Conservation (phyloP, 2,113 vertebrate genomes). For the Lates calcarifer region DNA sequence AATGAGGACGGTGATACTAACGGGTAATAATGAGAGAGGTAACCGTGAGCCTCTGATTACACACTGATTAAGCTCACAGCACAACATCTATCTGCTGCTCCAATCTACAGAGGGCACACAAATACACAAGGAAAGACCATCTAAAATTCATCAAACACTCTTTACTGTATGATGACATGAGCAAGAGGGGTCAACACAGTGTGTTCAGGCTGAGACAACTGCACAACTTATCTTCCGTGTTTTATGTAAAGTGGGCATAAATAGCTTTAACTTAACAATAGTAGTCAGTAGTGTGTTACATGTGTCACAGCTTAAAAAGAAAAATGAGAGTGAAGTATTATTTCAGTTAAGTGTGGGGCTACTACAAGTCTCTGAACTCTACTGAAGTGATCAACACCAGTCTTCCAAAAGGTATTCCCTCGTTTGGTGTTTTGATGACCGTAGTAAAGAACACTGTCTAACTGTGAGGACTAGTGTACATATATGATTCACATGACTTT, state of each 20-base stretch:
- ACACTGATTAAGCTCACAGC: conserved; percentile 75
- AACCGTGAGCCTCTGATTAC: conserved; percentile 71
- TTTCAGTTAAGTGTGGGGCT: no score
- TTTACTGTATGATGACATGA: conserved; percentile 17
- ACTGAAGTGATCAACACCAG: background rate
- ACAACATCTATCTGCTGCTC: conserved; percentile 66
- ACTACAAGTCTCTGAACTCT: background rate
- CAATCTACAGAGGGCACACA: conserved; percentile 41
- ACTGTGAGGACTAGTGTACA: no score
- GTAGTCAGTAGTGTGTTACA: background rate
- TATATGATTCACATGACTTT: background rate
- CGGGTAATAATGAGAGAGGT: conserved; percentile 62
- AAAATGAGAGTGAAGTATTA: no score
- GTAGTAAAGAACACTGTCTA: background rate
- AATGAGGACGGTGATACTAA: conserved; percentile 72
- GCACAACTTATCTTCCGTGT: background rate
- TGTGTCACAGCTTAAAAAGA: background rate
- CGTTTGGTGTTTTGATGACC: background rate
- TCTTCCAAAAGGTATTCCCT: background rate
- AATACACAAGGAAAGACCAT: conserved; percentile 14
- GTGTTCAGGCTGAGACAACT: background rate
- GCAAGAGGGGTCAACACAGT: background rate
- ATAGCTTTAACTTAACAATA: background rate
- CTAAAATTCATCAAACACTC: conserved; percentile 43
- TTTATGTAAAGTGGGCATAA: background rate